Conservation (phyloP, 2,797 vertebrate species). For the Oreonectes daqikongensis region DNA sequence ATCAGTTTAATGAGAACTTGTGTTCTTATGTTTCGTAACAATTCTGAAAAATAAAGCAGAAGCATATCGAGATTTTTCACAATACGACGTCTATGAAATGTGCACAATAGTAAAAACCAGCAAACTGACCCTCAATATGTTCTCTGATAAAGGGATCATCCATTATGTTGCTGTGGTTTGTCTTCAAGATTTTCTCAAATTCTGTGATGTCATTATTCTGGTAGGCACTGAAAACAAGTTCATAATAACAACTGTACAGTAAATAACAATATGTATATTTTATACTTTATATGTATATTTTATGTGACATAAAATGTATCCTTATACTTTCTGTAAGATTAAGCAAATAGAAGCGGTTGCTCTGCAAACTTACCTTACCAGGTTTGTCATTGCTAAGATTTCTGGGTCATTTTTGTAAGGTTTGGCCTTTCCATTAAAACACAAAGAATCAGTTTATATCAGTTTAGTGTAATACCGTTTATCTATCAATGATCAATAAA, state of each 20-base stretch:
- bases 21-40: constrained; percentile 99
- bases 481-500: neutral
- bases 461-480: constrained; percentile 5
- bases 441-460: neutral
- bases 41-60: constrained; percentile 79
- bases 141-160: constrained; percentile 99
- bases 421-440: constrained; percentile 84
- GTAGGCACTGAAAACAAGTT: constrained; percentile 86
- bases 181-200: constrained; percentile 99
- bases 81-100: constrained; percentile 11
- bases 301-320: neutral
- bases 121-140: constrained; percentile 94
- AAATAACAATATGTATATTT: neutral
- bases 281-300: too few species aligned
- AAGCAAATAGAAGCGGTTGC: neutral
- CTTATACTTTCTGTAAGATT: neutral
- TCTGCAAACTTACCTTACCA: constrained; percentile 92
- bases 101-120: neutral
- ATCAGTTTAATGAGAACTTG: constrained; percentile 99
- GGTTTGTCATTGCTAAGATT: constrained; percentile 99
- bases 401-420: constrained; percentile 99
- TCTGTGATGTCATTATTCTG: constrained; percentile 99
- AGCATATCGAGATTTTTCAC: neutral
- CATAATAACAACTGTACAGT: neutral
- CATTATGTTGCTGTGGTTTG: constrained; percentile 99